phyloP scores from a whole-genome alignment of 2,113 vertebrate genomes.

The Megaceryle maxima region DNA sequence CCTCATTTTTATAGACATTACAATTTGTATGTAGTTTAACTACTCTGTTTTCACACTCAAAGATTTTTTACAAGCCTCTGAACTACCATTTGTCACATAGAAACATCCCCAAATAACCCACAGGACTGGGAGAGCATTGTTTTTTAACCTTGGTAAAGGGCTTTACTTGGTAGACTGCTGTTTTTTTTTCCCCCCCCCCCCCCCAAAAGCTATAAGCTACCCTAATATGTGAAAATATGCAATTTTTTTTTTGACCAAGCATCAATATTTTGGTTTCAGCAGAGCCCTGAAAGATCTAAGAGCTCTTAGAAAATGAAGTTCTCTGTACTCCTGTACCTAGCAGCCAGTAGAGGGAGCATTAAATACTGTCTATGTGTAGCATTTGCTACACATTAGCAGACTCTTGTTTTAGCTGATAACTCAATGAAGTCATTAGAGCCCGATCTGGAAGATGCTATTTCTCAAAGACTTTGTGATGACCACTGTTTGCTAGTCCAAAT shows the following conservation, averaged over 20 bases:
- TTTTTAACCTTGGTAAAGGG: background rate
- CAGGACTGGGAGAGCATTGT: background rate
- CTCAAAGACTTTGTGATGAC: background rate
- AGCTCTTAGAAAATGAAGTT: background rate
- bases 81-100: background rate
- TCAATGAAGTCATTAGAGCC: background rate
- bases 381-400: background rate
- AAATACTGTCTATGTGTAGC: background rate
- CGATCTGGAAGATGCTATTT: background rate
- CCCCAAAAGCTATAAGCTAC: background rate
- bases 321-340: background rate
- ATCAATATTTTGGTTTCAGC: background rate
- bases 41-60: background rate
- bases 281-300: background rate
- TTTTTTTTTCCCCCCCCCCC: background rate
- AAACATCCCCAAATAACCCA: background rate
- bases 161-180: background rate
- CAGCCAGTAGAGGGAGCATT: background rate
- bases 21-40: background rate
- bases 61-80: background rate
- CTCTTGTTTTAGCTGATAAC: background rate
- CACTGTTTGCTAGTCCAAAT: background rate
- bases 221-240: background rate
- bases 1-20: background rate
- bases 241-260: background rate